A percentile compares a stretch with the other conserved stretches of the same genome.
phyloP scores from a whole-genome alignment of 2,113 vertebrate species.

The Cnemophilus loriae region DNA sequence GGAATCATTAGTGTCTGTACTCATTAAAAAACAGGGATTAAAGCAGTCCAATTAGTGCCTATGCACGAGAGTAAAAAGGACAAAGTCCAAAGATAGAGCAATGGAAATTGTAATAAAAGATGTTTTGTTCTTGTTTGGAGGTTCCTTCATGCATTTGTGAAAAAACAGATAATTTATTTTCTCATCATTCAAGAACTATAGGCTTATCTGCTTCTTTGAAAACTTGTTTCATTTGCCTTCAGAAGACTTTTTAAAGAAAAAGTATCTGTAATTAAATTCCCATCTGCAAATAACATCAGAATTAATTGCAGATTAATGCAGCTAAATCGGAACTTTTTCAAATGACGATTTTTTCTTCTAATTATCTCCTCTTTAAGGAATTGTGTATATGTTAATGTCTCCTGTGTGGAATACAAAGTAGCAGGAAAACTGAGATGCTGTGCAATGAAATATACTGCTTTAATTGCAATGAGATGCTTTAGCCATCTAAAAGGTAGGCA shows the following conservation, averaged over 20 bases:
- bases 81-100: background rate
- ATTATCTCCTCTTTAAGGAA: background rate
- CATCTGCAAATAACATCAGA: background rate
- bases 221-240: background rate
- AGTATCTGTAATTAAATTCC: background rate
- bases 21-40: slow-evolving; percentile 42
- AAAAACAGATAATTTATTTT: background rate
- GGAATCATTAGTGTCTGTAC: background rate
- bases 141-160: background rate
- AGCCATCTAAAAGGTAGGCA: background rate
- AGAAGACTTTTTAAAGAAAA: background rate
- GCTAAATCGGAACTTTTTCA: background rate
- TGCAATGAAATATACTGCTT: background rate
- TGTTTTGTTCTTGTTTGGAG: slow-evolving; percentile 1
- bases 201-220: background rate
- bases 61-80: background rate
- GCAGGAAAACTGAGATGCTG: background rate
- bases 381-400: background rate
- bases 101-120: slow-evolving; percentile 13
- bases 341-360: background rate
- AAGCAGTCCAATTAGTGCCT: slow-evolving; percentile 25
- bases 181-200: background rate
- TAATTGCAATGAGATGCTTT: background rate
- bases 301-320: background rate
- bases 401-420: background rate